phyloP scores from a whole-genome alignment of 2,888 invertebrate genomes.

The Hofmannophila pseudospretella region DNA sequence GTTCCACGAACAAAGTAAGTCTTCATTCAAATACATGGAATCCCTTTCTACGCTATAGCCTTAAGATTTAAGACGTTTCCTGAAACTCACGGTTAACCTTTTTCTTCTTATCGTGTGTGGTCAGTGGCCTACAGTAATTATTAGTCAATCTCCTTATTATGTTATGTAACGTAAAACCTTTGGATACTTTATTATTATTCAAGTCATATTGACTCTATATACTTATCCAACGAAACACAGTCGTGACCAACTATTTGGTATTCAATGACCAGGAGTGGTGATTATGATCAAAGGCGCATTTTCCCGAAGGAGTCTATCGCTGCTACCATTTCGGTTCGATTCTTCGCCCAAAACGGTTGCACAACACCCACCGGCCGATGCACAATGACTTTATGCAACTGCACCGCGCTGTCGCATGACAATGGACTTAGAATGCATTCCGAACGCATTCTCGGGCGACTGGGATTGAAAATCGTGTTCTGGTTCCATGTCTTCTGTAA shows the following conservation, averaged over 20 bases:
- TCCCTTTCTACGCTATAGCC: too few relatives aligned
- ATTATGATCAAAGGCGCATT: constrained; percentile 20
- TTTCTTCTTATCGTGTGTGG: too few relatives aligned
- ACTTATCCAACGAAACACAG: constrained; percentile 4
- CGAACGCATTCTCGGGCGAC: constrained; percentile 8
- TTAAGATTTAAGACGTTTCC: too few relatives aligned
- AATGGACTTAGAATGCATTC: constrained; percentile 46
- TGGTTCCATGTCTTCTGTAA: too few relatives aligned
- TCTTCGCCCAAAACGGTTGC: constrained; percentile 50
- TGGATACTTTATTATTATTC: too few relatives aligned
- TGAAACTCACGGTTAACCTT: too few relatives aligned
- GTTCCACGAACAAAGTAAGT: too few relatives aligned
- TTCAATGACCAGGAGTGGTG: constrained; percentile 14
- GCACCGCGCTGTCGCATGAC: constrained; percentile 51
- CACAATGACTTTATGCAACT: constrained; percentile 46
- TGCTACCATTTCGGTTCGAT: constrained; percentile 44
- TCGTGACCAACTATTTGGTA: constrained; percentile 17
- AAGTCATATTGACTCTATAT: not conserved
- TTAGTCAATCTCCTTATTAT: too few relatives aligned
- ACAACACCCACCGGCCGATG: constrained; percentile 30
- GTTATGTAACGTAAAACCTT: too few relatives aligned
- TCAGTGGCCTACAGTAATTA: too few relatives aligned
- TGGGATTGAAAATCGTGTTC: not conserved
- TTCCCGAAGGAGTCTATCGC: constrained; percentile 40
- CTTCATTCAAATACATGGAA: too few relatives aligned